Percentiles rank a stretch among this genome's conserved stretches.
phyloP scores from a whole-genome alignment of 2,113 vertebrate species.

The Ondatra zibethicus region DNA sequence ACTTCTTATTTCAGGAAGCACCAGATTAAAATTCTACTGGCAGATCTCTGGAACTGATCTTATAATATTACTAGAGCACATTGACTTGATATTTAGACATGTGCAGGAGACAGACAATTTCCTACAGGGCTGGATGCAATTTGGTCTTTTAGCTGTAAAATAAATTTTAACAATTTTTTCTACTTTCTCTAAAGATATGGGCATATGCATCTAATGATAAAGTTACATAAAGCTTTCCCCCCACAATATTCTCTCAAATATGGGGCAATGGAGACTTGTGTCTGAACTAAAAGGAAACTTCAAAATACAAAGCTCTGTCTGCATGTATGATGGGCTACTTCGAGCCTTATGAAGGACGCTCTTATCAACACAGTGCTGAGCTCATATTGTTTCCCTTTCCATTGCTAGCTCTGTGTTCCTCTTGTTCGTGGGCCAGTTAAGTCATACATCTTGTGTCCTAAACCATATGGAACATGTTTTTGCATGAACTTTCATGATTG shows the following conservation, averaged over 20 bases:
- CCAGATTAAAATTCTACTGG: conserved; percentile 60
- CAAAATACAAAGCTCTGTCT: neutral
- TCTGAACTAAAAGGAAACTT: neutral
- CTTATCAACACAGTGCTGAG: neutral
- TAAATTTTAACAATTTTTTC: conserved; percentile 50
- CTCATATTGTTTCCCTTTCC: neutral
- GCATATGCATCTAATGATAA: neutral
- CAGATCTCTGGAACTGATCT: conserved; percentile 56
- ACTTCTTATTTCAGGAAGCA: conserved; percentile 69
- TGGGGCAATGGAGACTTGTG: neutral
- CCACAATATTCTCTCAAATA: neutral
- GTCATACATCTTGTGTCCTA: conserved; percentile 49
- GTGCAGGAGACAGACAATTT: conserved; percentile 31
- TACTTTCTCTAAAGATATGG: neutral
- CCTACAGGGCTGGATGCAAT: conserved; percentile 36
- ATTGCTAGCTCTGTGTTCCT: neutral
- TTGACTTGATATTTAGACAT: conserved; percentile 38
- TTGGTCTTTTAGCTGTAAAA: conserved; percentile 51
- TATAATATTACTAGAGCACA: neutral
- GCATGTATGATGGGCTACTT: neutral
- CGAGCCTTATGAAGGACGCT: neutral
- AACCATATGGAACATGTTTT: conserved; percentile 67
- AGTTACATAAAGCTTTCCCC: conserved; percentile 12
- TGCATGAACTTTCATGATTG: conserved; percentile 68
- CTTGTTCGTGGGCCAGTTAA: conserved; percentile 14